phyloP scores from a whole-genome alignment of 2,113 vertebrate species.

The Rhea americana region DNA sequence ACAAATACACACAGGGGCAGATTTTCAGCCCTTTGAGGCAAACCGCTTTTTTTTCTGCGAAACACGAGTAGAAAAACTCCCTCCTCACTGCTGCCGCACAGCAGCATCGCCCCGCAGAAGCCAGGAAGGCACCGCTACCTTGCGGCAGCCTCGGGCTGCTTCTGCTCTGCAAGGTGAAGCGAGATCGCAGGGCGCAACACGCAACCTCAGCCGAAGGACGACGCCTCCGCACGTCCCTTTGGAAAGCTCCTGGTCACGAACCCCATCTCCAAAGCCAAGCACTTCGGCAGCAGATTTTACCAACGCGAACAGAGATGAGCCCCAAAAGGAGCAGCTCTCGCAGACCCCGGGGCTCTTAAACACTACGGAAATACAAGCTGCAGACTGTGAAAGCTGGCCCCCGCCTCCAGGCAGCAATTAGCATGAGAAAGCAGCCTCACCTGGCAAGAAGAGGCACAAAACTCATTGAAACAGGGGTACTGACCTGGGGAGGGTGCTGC shows the following conservation, averaged over 20 bases:
- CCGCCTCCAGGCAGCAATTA: fast-evolving
- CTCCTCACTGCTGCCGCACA: background rate
- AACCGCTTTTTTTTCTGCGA: background rate
- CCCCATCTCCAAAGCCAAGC: background rate
- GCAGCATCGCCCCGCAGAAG: background rate
- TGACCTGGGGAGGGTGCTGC: background rate
- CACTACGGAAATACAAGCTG: background rate
- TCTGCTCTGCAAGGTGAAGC: background rate
- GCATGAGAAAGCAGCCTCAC: background rate
- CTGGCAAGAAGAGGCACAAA: background rate
- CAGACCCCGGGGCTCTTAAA: background rate
- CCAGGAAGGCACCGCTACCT: background rate
- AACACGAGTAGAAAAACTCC: background rate
- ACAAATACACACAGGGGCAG: background rate
- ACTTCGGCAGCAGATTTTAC: background rate
- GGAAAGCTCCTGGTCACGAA: background rate
- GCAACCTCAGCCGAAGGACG: background rate
- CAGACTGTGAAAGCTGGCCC: background rate
- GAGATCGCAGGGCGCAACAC: fast-evolving
- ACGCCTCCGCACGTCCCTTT: background rate
- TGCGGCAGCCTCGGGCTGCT: background rate
- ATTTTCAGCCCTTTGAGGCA: background rate
- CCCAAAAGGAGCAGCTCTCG: background rate
- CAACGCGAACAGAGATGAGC: background rate
- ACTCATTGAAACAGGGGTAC: background rate